Evolutionary conservation across 2,113 vertebrate genomes (phyloP).

Genomic region (Kryptolebias marmoratus): DNA sequence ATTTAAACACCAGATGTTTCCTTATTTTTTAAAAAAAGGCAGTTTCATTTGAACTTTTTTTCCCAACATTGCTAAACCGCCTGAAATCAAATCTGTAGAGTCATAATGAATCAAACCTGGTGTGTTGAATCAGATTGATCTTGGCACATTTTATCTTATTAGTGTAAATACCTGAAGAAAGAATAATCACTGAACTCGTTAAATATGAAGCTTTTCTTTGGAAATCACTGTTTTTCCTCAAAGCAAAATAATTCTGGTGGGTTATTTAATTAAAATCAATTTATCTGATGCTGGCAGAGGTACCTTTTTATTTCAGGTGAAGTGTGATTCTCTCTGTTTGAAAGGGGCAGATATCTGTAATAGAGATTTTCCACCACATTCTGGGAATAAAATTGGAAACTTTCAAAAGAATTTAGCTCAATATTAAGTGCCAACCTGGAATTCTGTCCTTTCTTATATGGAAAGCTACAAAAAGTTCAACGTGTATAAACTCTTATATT

Average conservation of each 20-base stretch:
- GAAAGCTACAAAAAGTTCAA: conserved; percentile 13
- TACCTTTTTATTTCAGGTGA: background rate
- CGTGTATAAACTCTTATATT: too few relatives aligned
- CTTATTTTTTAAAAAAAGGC: background rate
- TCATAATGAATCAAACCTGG: conserved; percentile 7
- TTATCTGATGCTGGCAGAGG: background rate
- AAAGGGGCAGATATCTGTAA: background rate
- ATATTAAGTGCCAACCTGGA: background rate
- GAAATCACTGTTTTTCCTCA: background rate
- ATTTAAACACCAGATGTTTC: background rate
- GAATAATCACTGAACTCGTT: conserved; percentile 1
- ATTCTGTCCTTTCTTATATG: background rate
- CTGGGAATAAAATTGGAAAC: background rate
- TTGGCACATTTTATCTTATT: background rate
- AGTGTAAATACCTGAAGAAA: background rate
- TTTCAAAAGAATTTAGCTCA: background rate
- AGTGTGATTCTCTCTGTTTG: background rate
- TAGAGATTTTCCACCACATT: background rate
- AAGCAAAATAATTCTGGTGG: conserved; percentile 1
- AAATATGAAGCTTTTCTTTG: background rate
- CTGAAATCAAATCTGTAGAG: background rate
- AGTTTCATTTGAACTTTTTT: too few relatives aligned
- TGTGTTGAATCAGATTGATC: background rate
- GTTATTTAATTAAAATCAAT: conserved; percentile 3
- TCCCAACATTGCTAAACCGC: conserved; percentile 3